Base-by-base conservation (phyloP, 2,888 invertebrate genomes). In the Epicampocera succincta region DNA sequence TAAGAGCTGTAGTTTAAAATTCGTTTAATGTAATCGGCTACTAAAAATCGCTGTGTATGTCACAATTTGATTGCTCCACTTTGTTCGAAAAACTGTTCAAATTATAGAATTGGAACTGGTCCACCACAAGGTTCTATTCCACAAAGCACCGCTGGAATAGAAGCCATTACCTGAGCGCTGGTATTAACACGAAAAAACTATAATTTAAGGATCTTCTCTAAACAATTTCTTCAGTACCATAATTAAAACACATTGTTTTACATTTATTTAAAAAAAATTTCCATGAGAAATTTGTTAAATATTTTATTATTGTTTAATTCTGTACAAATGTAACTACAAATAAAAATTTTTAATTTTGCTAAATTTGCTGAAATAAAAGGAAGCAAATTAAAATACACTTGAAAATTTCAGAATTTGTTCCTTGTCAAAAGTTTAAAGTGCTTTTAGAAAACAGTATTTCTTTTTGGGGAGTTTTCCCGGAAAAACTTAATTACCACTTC, bases 231-330 rank as follows among this genome's bases (percentile, higher is more conserved):
- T 21, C 0, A 42, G 21, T 0, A 0, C 29, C 5, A 2, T 1
- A 12, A 83, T 80, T 78, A 82, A 84, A 84, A 82, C 56, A 12
- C 25, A 29, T 38, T 42, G 46, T 44, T 69, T 65, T 63, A 75
- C 71, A 61, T 82, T 83, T 72, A 82, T 84, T 85, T 21, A 80
- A 83, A 84, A 81, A 48, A 78, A 84, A 82, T 85, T 84, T 85
- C 80, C 61, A 52, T 71, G 8, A 66, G 80, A 84, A 84, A 84
- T 85, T 85, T 85, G 84, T 85, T 83, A 60, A 84, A 84, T 79
- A 77, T 81, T 79, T 63, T n/a, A 38, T 40, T 63, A 65, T 65
- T 69, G 19, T 72, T 79, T 72, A 46, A 54, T 17, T 44, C 58
- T 33, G 1, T 33, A 9, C 1, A 4, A 33, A 33, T 33, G 8